Evolutionary conservation across 2,888 invertebrate species (phyloP), one percentile per base, ranked within the genome.

Genomic region (Acanthoscelides obtectus): DNA sequence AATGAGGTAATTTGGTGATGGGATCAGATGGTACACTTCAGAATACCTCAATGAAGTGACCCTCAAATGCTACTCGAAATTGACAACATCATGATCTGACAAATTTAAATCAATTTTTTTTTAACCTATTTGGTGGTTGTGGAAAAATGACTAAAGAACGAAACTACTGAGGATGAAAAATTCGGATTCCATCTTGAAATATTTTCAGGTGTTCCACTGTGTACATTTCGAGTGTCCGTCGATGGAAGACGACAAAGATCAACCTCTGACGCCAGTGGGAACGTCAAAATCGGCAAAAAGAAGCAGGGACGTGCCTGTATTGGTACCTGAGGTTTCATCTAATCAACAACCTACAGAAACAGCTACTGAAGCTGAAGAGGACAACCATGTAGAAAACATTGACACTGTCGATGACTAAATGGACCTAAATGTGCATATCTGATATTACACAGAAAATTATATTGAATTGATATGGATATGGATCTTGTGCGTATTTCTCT

Each of bases 191-290:
- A n/a, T n/a, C n/a, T n/a, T n/a, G n/a, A n/a, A n/a, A n/a, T n/a
- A n/a, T n/a, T n/a, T n/a, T n/a, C 79, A 96, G 95, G 96, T 98
- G 71, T 99, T 99, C 86, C 98, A 99, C 84, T 94, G 97, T 84
- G 99, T 99, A 70, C 99, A 99, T 87, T 93, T 99, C 86, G 99
- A 99, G 87, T 97, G 97, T 80, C 98, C 99, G 5, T 93, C 95
- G 27, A 93, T 92, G 72, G 83, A 83, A 74, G 82, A 83, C 45
- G 67, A 69, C 6, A 72, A 74, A 66, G 17, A 72, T 12, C 70
- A 72, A 22, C 20, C 63, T 1, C 67, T 69, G n/a, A 64, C 68
- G 0, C 69, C 66, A 22, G 63, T 65, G 19, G 20, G 20, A 21
- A 22, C 63, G 19, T 70, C 63, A 66, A 70, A 77, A 73, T 67